These are phyloP conservation scores for Carassius gibelio DNA, from an alignment of 2,113 vertebrate species.

Conservation along the genomic window DNA sequence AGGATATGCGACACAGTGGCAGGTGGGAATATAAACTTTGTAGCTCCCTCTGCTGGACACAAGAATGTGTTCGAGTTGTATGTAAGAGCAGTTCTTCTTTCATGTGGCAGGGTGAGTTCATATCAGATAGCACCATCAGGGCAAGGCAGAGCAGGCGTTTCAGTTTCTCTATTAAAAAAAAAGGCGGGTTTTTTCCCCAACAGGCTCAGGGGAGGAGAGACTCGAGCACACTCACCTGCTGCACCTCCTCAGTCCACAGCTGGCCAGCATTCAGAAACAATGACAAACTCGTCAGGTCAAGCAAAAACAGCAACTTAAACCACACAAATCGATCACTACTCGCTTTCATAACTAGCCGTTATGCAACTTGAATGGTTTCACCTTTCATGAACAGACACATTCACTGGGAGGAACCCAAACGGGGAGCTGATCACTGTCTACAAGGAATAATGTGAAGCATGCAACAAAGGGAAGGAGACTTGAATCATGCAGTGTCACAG, in stretches of 20 bases:
- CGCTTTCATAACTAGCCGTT: conserved; percentile 1
- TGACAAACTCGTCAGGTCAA: conserved; percentile 70
- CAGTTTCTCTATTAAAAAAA: background rate
- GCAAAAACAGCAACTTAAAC: conserved; percentile 34
- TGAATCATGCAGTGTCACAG: background rate
- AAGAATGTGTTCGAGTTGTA: background rate
- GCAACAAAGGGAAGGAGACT: background rate
- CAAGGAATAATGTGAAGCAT: background rate
- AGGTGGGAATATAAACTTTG: background rate
- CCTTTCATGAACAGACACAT: conserved; percentile 22
- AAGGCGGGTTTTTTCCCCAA: background rate
- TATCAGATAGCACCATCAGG: background rate
- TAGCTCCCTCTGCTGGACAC: background rate
- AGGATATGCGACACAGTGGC: background rate
- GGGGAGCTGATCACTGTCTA: background rate
- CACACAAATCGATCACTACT: conserved; percentile 4
- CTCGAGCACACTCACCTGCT: conserved; percentile 84
- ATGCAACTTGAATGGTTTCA: background rate
- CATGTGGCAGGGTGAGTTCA: background rate
- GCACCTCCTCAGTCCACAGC: conserved; percentile 95
- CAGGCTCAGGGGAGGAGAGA: background rate
- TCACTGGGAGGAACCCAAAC: background rate
- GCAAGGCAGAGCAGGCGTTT: background rate
- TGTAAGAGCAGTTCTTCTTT: background rate
- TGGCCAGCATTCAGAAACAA: conserved; percentile 85